A percentile compares a stretch with the other conserved stretches of the same genome.
Conservation (phyloP, 2,797 vertebrate genomes). For the Argyrosomus regius region DNA sequence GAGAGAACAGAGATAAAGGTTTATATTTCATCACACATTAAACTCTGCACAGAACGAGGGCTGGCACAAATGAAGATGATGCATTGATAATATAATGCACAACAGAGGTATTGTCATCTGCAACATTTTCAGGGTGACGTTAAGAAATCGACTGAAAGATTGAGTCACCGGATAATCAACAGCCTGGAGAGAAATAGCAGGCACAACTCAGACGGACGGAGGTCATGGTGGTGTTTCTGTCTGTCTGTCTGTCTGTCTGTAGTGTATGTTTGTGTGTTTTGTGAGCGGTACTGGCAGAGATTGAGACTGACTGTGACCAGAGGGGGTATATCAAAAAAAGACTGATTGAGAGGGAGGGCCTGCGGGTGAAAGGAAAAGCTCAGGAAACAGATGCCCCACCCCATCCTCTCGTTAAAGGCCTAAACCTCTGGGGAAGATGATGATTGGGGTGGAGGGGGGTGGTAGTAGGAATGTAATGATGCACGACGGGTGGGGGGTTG, state of each 20-base stretch:
- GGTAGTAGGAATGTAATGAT: conserved; percentile 52
- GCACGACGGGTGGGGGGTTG: conserved; percentile 52
- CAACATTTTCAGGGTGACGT: conserved; percentile 14
- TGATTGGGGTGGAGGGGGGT: conserved; percentile 18
- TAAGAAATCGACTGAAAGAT: conserved; percentile 8
- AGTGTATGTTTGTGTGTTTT: conserved; percentile 7
- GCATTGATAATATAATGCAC: neutral
- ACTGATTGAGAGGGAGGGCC: conserved; percentile 48
- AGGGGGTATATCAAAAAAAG: conserved; percentile 43
- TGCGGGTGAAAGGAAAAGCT: conserved; percentile 45
- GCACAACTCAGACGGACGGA: conserved; percentile 18
- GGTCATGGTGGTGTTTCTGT: neutral
- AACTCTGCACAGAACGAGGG: neutral
- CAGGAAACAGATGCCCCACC: conserved; percentile 79
- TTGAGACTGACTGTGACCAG: conserved; percentile 38
- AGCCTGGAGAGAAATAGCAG: conserved; percentile 11
- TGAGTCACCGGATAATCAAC: conserved; percentile 31
- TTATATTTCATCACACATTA: neutral
- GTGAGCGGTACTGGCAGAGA: conserved; percentile 24
- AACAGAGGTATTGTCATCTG: neutral
- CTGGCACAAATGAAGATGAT: neutral
- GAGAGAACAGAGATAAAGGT: neutral
- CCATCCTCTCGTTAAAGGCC: conserved; percentile 63
- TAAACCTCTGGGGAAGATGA: conserved; percentile 68
- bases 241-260: neutral